A percentile compares a stretch with the other conserved stretches of the same genome.
phyloP scores from a whole-genome alignment of 2,113 vertebrate genomes.

The Callorhinus ursinus region DNA sequence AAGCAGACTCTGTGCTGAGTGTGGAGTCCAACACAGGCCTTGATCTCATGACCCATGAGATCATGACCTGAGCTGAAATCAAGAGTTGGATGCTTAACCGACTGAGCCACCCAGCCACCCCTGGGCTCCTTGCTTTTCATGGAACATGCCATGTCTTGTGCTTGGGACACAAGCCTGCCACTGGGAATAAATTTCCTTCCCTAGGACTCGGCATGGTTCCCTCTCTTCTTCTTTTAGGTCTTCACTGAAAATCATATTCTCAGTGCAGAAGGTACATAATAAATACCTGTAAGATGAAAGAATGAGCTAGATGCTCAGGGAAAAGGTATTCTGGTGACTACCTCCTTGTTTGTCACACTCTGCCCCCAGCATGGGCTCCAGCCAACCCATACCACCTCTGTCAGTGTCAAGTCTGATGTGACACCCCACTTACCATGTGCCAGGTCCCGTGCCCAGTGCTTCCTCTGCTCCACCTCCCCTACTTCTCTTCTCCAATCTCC shows the following conservation, averaged over 20 bases:
- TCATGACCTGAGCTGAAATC: background rate
- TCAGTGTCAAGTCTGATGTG: background rate
- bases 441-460: background rate
- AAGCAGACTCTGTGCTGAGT: background rate
- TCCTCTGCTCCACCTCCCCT: background rate
- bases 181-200: background rate
- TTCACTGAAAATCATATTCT: slow-evolving; percentile 78
- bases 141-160: background rate
- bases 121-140: background rate
- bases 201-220: background rate
- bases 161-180: no score
- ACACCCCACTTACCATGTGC: background rate
- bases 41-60: background rate
- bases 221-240: background rate
- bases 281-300: background rate
- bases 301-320: background rate
- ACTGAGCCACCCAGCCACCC: background rate
- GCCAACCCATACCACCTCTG: no score
- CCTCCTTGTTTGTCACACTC: no score
- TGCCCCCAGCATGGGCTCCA: background rate
- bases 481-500: background rate
- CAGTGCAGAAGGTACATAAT: slow-evolving; percentile 47
- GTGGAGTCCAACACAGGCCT: background rate
- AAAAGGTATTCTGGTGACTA: background rate
- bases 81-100: background rate